These are phyloP conservation scores for Tenthredo notha DNA, from an alignment of 2,888 invertebrate species.

Conservation along the genomic window DNA sequence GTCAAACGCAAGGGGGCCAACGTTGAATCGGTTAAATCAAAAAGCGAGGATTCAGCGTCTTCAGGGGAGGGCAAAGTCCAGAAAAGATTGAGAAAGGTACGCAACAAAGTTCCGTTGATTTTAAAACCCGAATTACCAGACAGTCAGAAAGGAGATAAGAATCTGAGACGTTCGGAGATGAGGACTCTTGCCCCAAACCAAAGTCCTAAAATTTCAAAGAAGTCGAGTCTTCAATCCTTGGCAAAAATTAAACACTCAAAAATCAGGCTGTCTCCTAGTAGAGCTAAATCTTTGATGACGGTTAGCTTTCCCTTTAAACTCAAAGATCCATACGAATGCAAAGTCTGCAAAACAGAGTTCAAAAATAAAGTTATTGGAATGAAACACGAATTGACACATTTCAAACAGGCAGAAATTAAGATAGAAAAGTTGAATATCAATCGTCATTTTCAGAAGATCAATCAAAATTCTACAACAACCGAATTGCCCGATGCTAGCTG, in stretches of 20 bases:
- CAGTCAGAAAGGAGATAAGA: neutral
- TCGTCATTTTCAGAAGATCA: slow-evolving; percentile 32
- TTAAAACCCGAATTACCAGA: slow-evolving; percentile 25
- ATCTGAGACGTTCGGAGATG: neutral
- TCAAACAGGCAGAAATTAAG: slow-evolving; percentile 68
- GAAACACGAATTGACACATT: slow-evolving; percentile 70
- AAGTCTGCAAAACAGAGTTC: slow-evolving; percentile 65
- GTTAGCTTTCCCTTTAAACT: slow-evolving; percentile 44
- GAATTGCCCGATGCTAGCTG: slow-evolving; percentile 31
- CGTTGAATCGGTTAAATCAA: neutral
- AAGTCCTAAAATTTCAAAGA: neutral
- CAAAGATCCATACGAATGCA: slow-evolving; percentile 61
- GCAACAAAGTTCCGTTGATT: slow-evolving; percentile 49
- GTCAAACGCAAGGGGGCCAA: neutral
- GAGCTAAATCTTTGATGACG: slow-evolving; percentile 14
- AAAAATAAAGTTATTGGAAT: slow-evolving; percentile 66
- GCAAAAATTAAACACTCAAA: neutral
- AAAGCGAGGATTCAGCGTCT: slow-evolving; percentile 15
- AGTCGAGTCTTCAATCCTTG: neutral
- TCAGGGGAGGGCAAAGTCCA: neutral
- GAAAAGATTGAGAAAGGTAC: slow-evolving; percentile 28
- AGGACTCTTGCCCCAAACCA: neutral
- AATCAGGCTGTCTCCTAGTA: neutral
- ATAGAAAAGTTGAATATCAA: slow-evolving; percentile 49
- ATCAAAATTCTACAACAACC: slow-evolving; percentile 12